Base-by-base conservation (phyloP, 2,113 vertebrate species). In the Pandion haliaetus region DNA sequence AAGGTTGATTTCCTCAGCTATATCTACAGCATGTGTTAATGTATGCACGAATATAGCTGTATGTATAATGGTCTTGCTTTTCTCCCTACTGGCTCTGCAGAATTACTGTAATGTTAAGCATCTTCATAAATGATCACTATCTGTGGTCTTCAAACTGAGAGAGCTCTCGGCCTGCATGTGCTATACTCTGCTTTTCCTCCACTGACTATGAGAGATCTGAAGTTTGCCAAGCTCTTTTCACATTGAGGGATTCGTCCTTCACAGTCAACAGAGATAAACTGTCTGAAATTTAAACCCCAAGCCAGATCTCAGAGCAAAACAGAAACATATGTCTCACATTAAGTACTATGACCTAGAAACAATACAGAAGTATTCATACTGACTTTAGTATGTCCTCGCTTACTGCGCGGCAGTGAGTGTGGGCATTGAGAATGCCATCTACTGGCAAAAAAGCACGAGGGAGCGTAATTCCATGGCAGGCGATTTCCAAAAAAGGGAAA, bases 381-480 rank as follows among this genome's bases (percentile, higher is more conserved):
- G 40, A 26, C 32, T 73, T 88, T 6, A 55, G 17, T 44, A 52
- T 21, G 21, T 28, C 28, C 31, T 74, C 1, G 1, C 72, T 86
- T 55, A 69, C 49, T 28, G 55, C 45, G 34, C 2, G 2, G 31
- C 52, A 74, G 18, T 5, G 42, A 65, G 29, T 36, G 65, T 6
- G 19, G 82, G 36, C 95, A 88, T 42, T 93, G 76, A 80, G 70
- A 95, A 97, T 96, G 95, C 96, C 96, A 97, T 76, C 96, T 98
- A 86, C 95, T 98, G 97, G 94, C 79, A 93, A 94, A 90, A 86
- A 69, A 36, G 26, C 29, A 85, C 0, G 2, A 86, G 29, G 11
- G 49, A 94, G 50, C 1, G 6, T 85, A 70, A 61, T 45, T 66
- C 57, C 38, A 76, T 25, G n/a, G 40, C 14, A 81, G 26, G 12